Evolutionary conservation across 2,113 vertebrate species (phyloP).

Genomic region (Carassius auratus): DNA sequence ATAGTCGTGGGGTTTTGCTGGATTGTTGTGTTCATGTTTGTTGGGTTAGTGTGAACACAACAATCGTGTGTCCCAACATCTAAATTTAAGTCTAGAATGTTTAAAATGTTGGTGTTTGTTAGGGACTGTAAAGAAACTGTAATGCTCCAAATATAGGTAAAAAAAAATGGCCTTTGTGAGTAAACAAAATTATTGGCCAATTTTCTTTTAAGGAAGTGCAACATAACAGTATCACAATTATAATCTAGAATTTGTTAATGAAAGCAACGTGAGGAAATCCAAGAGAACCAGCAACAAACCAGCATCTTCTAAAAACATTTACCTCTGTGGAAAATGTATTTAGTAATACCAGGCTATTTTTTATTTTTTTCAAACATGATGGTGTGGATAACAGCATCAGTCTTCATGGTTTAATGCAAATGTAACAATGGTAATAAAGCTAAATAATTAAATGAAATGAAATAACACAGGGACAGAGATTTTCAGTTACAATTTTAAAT

Average conservation of each 20-base stretch:
- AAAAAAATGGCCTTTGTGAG: neutral
- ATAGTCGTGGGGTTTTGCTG: neutral
- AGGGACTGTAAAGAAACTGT: neutral
- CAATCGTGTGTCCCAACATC: neutral
- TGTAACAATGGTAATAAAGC: neutral
- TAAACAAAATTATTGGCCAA: neutral
- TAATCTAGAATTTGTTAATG: neutral
- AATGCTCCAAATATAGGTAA: neutral
- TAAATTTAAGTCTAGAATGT: neutral
- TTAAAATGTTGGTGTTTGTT: neutral
- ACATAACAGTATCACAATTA: neutral
- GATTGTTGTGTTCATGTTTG: neutral
- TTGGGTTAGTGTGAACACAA: neutral
- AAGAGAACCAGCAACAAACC: neutral
- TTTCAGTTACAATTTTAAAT: too few species aligned
- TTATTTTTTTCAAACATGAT: too few species aligned
- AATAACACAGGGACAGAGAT: neutral
- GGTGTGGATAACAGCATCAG: too few species aligned
- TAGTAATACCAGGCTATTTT: too few species aligned
- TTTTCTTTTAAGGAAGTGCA: neutral
- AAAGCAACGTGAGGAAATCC: neutral
- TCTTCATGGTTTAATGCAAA: neutral
- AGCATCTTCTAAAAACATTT: neutral
- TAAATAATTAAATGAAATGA: neutral
- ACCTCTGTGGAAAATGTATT: too few species aligned